These are phyloP conservation scores for Diabrotica balteata DNA, from an alignment of 2,888 invertebrate genomes.

Conservation along the genomic window DNA sequence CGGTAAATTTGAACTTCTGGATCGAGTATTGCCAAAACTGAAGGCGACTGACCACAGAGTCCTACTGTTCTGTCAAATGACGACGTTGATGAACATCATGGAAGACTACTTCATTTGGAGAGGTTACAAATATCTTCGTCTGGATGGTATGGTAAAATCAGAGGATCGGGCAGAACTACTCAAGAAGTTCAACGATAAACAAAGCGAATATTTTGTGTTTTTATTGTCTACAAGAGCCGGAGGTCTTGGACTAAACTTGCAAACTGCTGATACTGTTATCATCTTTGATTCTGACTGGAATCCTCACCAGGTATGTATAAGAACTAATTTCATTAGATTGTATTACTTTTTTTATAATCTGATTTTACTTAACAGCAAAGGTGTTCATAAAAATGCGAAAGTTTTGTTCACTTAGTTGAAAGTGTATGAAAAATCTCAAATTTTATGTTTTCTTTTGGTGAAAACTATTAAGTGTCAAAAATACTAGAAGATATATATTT, in stretches of 20 bases:
- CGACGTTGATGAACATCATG: conserved; percentile 97
- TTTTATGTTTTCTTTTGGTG: no score
- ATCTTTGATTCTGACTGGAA: conserved; percentile 99
- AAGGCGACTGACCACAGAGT: conserved; percentile 92
- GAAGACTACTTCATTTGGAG: conserved; percentile 96
- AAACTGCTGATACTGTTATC: conserved; percentile 97
- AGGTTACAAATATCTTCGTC: conserved; percentile 85
- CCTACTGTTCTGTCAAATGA: conserved; percentile 99
- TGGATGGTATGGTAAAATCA: conserved; percentile 98
- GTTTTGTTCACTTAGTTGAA: no score
- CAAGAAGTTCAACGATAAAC: conserved; percentile 87
- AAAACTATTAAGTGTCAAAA: no score
- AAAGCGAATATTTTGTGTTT: conserved; percentile 94
- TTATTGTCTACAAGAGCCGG: conserved; percentile 96
- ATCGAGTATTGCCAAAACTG: conserved; percentile 95
- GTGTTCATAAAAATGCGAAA: no score
- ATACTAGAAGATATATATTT: no score
- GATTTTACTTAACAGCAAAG: no score
- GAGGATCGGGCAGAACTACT: conserved; percentile 96
- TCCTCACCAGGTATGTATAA: conserved; percentile 86
- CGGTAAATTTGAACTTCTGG: conserved; percentile 97
- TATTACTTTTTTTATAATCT: no score
- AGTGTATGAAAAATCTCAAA: no score
- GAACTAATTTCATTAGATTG: neutral
- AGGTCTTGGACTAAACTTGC: conserved; percentile 96